These are phyloP conservation scores for Strigops habroptila DNA, from an alignment of 2,113 vertebrate genomes.

Conservation along the genomic window DNA sequence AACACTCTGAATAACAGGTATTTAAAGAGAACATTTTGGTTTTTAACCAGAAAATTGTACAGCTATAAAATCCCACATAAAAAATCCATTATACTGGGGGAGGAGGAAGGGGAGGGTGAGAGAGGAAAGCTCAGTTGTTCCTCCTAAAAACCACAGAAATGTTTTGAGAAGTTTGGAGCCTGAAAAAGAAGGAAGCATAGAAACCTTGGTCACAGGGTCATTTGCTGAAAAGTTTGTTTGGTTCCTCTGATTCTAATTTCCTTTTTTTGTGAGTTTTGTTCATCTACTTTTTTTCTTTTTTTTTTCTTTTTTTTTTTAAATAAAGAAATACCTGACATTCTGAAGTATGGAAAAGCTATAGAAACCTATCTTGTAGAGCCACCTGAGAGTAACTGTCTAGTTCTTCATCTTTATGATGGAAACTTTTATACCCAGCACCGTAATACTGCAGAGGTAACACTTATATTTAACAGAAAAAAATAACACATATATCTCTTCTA, in stretches of 20 bases:
- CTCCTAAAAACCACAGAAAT: neutral
- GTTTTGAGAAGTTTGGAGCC: neutral
- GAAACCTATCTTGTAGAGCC: neutral
- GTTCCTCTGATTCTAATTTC: neutral
- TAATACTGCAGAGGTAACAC: neutral
- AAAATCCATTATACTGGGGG: neutral
- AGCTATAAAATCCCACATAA: constrained; percentile 22
- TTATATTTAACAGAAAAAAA: neutral
- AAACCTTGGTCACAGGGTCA: neutral
- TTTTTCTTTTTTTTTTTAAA: neutral
- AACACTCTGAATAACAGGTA: neutral
- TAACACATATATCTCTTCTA: neutral
- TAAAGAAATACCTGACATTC: neutral
- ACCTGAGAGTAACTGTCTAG: neutral
- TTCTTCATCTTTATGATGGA: neutral
- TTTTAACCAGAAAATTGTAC: constrained; percentile 41
- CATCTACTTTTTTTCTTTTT: neutral
- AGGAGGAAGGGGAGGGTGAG: neutral
- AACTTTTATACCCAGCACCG: neutral
- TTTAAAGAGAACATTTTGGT: constrained; percentile 22
- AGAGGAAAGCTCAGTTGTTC: neutral
- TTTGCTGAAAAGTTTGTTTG: neutral
- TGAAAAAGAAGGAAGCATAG: neutral
- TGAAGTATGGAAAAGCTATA: neutral
- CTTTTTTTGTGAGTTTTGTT: neutral